Evolutionary conservation across 30 jellyfish, hydroid and myxozoan genomes (phyloP), one percentile per base, ranked within the genome.

Genomic region (Rhopilema esculentum): DNA sequence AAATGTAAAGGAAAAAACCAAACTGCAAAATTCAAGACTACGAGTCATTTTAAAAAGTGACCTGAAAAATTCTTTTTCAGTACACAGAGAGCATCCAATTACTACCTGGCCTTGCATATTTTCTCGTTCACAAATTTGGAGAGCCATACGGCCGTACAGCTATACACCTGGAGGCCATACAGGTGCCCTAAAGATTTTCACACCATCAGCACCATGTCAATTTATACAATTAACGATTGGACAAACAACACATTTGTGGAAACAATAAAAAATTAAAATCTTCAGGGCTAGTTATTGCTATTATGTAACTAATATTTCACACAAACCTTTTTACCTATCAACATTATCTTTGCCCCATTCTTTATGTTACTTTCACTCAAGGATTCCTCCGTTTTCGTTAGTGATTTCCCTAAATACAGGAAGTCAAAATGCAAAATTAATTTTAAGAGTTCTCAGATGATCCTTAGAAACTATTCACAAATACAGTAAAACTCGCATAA

Each of bases 291-390:
- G 66, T 9, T 9, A 9, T 15, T 51, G 19, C 15, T 9, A 12
- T 23, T 16, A 1, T 28, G 23, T 7, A 20, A 7, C 26, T 24
- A 69, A 8, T 24, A 30, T 4, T 0, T 21, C 19, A 61, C 27
- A 16, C 85, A 12, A 50, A 71, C 94, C 94, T 75, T 86, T 67
- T 63, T 86, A 40, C 94, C 94, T 32, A 86, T 75, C 61, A 86
- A 83, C 84, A 86, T 62, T 7, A 86, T 74, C 33, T 86, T 86
- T 30, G 94, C 77, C 29, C 94, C 94, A 86, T 75, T 86, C 19
- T 40, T 62, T 4, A 86, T 20, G 12, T 89, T 78, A 75, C 49
- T 28, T 6, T 75, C 84, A 4, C 22, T 15, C 49, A 75, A 79
- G 1, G 76, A 31, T 27, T 69, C 49, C 26, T 75, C 84, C 62